These are phyloP conservation scores for Prosapia bicincta DNA, from an alignment of 2,888 invertebrate genomes.

Conservation along the genomic window DNA sequence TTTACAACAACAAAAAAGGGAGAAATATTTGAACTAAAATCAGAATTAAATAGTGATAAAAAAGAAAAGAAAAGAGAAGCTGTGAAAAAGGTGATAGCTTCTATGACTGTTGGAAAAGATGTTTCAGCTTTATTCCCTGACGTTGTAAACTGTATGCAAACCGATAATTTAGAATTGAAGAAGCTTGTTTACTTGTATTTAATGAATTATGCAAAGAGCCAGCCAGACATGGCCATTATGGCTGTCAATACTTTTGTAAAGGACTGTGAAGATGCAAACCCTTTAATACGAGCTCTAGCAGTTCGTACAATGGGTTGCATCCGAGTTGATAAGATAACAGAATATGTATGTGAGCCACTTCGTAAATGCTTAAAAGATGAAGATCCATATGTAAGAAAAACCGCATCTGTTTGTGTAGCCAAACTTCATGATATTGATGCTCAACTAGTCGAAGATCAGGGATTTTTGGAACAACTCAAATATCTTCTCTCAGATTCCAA, in stretches of 20 bases:
- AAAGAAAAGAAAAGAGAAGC: conserved; percentile 99
- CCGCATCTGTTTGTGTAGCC: conserved; percentile 99
- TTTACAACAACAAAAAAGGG: conserved; percentile 99
- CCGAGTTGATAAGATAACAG: conserved; percentile 98
- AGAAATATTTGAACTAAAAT: conserved; percentile 98
- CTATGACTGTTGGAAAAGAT: conserved; percentile 99
- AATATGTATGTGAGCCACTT: conserved; percentile 97
- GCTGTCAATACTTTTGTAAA: conserved; percentile 99
- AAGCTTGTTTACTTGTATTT: conserved; percentile 97
- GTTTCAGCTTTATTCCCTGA: conserved; percentile 98
- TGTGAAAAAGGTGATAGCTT: conserved; percentile 99
- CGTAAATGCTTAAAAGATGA: conserved; percentile 93
- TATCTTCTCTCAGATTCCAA: conserved; percentile 98
- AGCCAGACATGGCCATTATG: conserved; percentile 99
- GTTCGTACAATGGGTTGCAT: conserved; percentile 99
- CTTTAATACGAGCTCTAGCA: conserved; percentile 94
- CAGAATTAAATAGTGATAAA: conserved; percentile 98
- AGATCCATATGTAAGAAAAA: conserved; percentile 97
- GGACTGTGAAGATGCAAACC: conserved; percentile 99
- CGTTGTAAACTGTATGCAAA: conserved; percentile 99
- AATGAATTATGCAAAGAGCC: conserved; percentile 99
- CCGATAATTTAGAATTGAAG: conserved; percentile 97
- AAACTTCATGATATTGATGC: conserved; percentile 95
- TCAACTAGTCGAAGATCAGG: conserved; percentile 74
- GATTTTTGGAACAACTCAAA: conserved; percentile 94